Evolutionary conservation across 1,140 invertebrate genomes (phyloP).

Genomic region (Idris sp.): DNA sequence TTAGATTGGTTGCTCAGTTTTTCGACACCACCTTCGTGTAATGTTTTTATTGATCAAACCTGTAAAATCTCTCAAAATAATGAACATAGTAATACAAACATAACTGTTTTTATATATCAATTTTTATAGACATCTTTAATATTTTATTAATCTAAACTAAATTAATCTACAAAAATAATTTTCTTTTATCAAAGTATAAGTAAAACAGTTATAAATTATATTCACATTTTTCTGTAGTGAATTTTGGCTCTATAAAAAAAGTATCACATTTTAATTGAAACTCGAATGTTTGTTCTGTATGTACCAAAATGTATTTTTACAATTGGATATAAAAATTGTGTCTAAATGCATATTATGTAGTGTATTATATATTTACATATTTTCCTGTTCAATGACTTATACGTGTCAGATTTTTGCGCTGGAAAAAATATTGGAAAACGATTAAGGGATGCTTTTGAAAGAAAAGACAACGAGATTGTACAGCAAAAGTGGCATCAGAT

Average conservation of each 20-base stretch:
- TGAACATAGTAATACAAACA: no score
- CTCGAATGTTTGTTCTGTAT: slow-evolving; percentile 15
- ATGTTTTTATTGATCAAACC: slow-evolving; percentile 32
- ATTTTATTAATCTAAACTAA: no score
- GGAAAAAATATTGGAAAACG: slow-evolving; percentile 54
- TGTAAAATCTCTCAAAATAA: no score
- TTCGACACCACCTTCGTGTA: background rate
- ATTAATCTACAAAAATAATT: no score
- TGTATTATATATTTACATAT: slow-evolving; percentile 10
- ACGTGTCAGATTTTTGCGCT: slow-evolving; percentile 7
- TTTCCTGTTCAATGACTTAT: slow-evolving; percentile 40
- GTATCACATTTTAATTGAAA: slow-evolving; percentile 27
- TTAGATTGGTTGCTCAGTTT: slow-evolving; percentile 3
- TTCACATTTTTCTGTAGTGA: no score
- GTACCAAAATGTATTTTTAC: slow-evolving; percentile 20
- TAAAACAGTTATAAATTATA: no score
- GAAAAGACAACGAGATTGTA: slow-evolving; percentile 32
- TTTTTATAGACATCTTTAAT: no score
- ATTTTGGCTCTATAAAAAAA: slow-evolving; percentile 23
- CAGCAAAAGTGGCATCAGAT: slow-evolving; percentile 24
- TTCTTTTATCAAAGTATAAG: no score
- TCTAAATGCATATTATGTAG: slow-evolving; percentile 5
- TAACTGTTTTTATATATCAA: no score
- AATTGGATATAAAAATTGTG: background rate
- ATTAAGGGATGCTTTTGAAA: slow-evolving; percentile 28